Evolutionary conservation across 2,888 invertebrate genomes (phyloP), one percentile per base, ranked within the genome.

Genomic region (Drosophila prostipennis): DNA sequence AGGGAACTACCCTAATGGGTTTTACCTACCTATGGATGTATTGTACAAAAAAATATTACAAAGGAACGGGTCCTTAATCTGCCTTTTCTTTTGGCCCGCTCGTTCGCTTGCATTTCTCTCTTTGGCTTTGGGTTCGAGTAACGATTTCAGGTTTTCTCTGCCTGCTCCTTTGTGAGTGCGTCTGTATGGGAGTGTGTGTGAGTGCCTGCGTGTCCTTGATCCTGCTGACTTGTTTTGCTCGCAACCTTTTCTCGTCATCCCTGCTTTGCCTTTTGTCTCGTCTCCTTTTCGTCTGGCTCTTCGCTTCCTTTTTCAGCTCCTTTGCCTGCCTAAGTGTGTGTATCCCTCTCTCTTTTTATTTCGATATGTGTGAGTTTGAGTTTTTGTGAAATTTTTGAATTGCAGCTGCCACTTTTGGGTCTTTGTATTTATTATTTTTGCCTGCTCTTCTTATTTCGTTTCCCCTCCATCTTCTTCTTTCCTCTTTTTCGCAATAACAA

Each of bases 371-470:
- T 58, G 48, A 40, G 46, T 69, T 45, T 48, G 48, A 54, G 61
- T 67, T 63, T 58, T 57, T 69, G 53, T 53, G 46, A 54, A 59
- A 79, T 87, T 85, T 88, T 85, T 88, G 72, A 87, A 86, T 83
- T 90, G 89, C 91, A 91, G 90, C 90, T 91, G 90, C 89, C 78
- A 79, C 85, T 84, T 85, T 80, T 76, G 19, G 78, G 71, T 65
- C 73, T 85, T 72, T 77, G 54, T 64, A 58, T 64, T 61, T 68
- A 51, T 69, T 77, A 54, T 58, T 72, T 72, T 57, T 73, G 70
- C 67, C 48, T 53, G 43, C 59, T 51, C 48, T 60, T 16, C 64
- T 37, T 26, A 5, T 49, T 26, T 13, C 40, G 14, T 10, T 45
- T 39, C 13, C 42, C 26, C 23, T 54, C 23, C 54, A 16, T 32